Conservation (phyloP, 2,888 invertebrate genomes). For the Diplolepis rosae region DNA sequence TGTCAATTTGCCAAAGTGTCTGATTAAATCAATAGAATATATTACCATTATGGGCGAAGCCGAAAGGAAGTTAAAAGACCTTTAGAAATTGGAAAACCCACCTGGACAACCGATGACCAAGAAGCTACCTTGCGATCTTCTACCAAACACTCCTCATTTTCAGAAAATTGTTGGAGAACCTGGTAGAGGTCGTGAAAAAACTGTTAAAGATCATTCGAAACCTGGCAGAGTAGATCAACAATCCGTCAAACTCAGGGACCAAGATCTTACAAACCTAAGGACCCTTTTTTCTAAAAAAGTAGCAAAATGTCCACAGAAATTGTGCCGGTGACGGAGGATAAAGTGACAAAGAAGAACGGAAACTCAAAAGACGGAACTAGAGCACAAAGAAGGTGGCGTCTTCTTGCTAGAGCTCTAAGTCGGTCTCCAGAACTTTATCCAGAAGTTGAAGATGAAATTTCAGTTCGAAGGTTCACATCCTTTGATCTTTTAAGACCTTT, state of each 20-base stretch:
- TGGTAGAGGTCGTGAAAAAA: too few species aligned
- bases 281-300: too few species aligned
- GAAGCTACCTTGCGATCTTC: not conserved
- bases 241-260: not conserved
- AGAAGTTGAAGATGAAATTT: slow-evolving; percentile 63
- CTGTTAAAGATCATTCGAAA: not conserved
- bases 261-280: not conserved
- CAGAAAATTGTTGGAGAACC: slow-evolving; percentile 20
- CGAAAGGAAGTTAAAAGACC: not conserved
- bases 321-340: slow-evolving; percentile 13
- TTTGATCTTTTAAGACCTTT: slow-evolving; percentile 69
- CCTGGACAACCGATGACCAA: not conserved
- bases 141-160: slow-evolving; percentile 7
- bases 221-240: not conserved
- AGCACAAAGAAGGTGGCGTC: slow-evolving; percentile 82
- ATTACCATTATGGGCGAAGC: slow-evolving; percentile 4
- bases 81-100: not conserved
- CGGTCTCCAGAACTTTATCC: slow-evolving; percentile 48
- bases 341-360: slow-evolving; percentile 36
- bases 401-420: slow-evolving; percentile 80
- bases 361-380: slow-evolving; percentile 53
- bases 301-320: slow-evolving; percentile 41
- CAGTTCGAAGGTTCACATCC: slow-evolving; percentile 72
- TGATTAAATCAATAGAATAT: not conserved
- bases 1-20: not conserved